A percentile compares a stretch with the other conserved stretches of the same genome.
phyloP scores from a whole-genome alignment of 2,797 vertebrate species.

The Anomalospiza imberbis region DNA sequence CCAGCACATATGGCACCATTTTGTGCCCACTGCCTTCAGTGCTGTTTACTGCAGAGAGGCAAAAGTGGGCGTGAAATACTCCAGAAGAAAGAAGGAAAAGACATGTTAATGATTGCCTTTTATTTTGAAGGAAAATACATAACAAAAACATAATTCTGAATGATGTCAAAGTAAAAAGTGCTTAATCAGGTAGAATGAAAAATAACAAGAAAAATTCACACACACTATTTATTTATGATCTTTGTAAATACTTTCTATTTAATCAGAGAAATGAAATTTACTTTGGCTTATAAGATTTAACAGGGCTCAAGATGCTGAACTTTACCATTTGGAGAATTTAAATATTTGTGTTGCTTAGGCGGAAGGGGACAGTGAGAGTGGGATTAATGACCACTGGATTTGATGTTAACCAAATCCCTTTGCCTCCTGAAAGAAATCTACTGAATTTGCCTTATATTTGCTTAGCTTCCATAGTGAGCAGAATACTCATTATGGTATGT shows the following conservation, averaged over 20 bases:
- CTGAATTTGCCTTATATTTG: conserved; percentile 13
- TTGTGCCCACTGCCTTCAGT: not conserved
- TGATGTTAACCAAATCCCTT: conserved; percentile 7
- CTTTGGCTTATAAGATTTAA: conserved; percentile 33
- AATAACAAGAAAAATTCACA: not conserved
- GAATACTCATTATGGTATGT: not conserved
- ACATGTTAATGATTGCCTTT: not conserved
- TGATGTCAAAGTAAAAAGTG: not conserved
- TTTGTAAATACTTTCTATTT: conserved; percentile 37
- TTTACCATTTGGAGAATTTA: conserved; percentile 29
- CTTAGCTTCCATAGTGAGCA: not conserved
- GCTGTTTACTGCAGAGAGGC: not conserved
- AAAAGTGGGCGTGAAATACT: not conserved
- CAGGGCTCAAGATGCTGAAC: conserved; percentile 15
- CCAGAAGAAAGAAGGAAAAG: not conserved
- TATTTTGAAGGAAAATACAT: not conserved
- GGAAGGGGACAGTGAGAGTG: not conserved
- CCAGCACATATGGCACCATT: not conserved
- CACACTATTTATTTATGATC: not conserved
- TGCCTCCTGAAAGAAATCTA: not conserved
- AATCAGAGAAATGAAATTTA: conserved; percentile 46
- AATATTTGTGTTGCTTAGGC: conserved; percentile 27
- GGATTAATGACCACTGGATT: conserved; percentile 15
- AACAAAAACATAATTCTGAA: not conserved
- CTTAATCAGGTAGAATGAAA: not conserved